Evolutionary conservation across 2,888 invertebrate genomes (phyloP).

Genomic region (Ommatoiulus sabulosus): DNA sequence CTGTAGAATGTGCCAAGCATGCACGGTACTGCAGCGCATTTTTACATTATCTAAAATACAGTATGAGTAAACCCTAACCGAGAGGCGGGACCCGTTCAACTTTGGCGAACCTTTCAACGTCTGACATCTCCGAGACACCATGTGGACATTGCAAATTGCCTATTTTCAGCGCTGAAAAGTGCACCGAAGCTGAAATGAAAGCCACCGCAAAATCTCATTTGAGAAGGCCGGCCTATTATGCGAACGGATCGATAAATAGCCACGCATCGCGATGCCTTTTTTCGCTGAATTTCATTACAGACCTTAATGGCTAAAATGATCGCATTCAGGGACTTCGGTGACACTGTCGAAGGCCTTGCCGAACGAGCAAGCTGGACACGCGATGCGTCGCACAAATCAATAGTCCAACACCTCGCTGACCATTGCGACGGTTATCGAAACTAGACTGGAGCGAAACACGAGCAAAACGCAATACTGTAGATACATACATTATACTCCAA

Average conservation of each 20-base stretch:
- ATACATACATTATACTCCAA: no score
- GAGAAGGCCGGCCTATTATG: background rate
- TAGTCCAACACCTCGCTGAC: background rate
- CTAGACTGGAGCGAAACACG: background rate
- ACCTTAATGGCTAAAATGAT: constrained; percentile 1
- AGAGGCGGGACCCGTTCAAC: background rate
- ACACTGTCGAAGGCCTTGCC: background rate
- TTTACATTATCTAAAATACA: background rate
- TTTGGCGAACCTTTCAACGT: background rate
- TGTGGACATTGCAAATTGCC: constrained; percentile 23
- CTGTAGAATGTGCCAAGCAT: no score
- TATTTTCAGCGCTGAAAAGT: constrained; percentile 27
- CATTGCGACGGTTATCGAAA: background rate
- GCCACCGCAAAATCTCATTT: constrained; percentile 15
- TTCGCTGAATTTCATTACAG: constrained; percentile 39
- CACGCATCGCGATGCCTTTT: constrained; percentile 4
- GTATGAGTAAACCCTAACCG: background rate
- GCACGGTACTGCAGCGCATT: background rate
- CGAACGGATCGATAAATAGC: constrained; percentile 5
- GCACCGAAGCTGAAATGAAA: constrained; percentile 7
- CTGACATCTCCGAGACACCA: background rate
- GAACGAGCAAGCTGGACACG: background rate
- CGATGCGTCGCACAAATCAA: background rate
- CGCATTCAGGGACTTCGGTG: constrained; percentile 1
- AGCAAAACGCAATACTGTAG: background rate